A percentile compares a stretch with the other conserved stretches of the same genome.
Evolutionary conservation across 2,888 invertebrate species (phyloP).

Genomic region (Leucophora obtusa): DNA sequence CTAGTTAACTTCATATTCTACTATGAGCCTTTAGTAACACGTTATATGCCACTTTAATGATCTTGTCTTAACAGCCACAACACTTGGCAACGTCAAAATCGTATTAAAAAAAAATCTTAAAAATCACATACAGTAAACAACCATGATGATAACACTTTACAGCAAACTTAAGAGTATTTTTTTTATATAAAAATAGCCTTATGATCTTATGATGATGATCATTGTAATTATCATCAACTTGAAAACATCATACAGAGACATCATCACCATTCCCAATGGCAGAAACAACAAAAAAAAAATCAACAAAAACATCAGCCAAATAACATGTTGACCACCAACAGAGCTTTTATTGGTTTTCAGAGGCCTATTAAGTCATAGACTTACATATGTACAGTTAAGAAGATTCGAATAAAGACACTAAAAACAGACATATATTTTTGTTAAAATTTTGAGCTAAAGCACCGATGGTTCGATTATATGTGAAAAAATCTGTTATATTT

Average conservation of each 20-base stretch:
- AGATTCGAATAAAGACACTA: neutral
- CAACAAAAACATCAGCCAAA: slow-evolving; percentile 67
- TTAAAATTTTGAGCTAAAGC: too few relatives aligned
- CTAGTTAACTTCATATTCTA: slow-evolving; percentile 46
- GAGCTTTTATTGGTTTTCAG: slow-evolving; percentile 75
- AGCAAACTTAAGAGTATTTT: slow-evolving; percentile 5
- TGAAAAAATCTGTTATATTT: too few relatives aligned
- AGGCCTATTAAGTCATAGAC: slow-evolving; percentile 76
- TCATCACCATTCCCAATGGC: slow-evolving; percentile 38
- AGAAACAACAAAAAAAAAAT: slow-evolving; percentile 53
- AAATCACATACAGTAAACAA: slow-evolving; percentile 21
- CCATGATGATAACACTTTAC: slow-evolving; percentile 37
- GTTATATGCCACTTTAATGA: slow-evolving; percentile 76
- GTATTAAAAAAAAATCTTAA: slow-evolving; percentile 10
- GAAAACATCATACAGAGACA: slow-evolving; percentile 52
- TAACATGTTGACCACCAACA: slow-evolving; percentile 73
- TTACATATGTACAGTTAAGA: neutral
- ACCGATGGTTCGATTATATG: too few relatives aligned
- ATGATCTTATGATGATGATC: slow-evolving; percentile 32
- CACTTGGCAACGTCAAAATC: slow-evolving; percentile 38
- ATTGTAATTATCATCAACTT: slow-evolving; percentile 39
- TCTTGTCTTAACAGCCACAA: slow-evolving; percentile 71
- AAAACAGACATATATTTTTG: too few relatives aligned
- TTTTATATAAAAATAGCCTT: slow-evolving; percentile 38
- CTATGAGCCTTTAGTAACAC: slow-evolving; percentile 38